Evolutionary conservation across 2,113 vertebrate genomes (phyloP).

Genomic region (Nannobrachium achirus): DNA sequence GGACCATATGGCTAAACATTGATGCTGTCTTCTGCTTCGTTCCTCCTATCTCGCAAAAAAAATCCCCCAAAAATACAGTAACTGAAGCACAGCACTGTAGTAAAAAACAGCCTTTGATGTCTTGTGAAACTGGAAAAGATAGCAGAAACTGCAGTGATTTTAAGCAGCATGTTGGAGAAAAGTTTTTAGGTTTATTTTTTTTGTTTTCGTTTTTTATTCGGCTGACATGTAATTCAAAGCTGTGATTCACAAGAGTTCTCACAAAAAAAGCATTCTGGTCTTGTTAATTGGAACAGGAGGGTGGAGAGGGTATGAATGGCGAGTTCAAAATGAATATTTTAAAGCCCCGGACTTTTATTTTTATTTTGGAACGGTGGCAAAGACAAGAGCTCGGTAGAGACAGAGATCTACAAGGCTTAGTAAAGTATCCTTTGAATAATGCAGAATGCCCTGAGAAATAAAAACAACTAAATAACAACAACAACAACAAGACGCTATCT

Average conservation of each 20-base stretch:
- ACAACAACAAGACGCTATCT: conserved; percentile 21
- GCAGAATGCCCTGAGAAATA: conserved; percentile 60
- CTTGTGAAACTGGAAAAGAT: conserved; percentile 42
- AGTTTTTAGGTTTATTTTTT: too few species aligned
- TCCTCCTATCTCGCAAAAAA: conserved; percentile 47
- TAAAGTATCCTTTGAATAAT: conserved; percentile 81
- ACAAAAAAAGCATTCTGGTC: conserved; percentile 56
- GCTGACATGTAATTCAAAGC: conserved; percentile 60
- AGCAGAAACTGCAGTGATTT: conserved; percentile 42
- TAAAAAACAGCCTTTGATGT: conserved; percentile 36
- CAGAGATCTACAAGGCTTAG: conserved; percentile 76
- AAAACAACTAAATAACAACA: conserved; percentile 25
- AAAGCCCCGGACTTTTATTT: conserved; percentile 45
- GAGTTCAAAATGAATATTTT: conserved; percentile 71
- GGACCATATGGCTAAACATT: conserved; percentile 71
- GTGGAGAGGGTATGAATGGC: conserved; percentile 63
- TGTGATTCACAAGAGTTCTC: conserved; percentile 52
- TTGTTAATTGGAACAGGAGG: conserved; percentile 71
- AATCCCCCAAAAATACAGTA: conserved; percentile 21
- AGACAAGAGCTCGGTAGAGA: conserved; percentile 61
- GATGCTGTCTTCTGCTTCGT: conserved; percentile 66
- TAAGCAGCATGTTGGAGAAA: conserved; percentile 58
- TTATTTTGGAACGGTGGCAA: conserved; percentile 57
- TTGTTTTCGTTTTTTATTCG: conserved; percentile 45
- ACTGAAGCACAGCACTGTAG: conserved; percentile 46